Percentiles rank a stretch among this genome's conserved stretches.
Conservation (phyloP, 1,140 invertebrate genomes). For the Sinonovacula constricta region DNA sequence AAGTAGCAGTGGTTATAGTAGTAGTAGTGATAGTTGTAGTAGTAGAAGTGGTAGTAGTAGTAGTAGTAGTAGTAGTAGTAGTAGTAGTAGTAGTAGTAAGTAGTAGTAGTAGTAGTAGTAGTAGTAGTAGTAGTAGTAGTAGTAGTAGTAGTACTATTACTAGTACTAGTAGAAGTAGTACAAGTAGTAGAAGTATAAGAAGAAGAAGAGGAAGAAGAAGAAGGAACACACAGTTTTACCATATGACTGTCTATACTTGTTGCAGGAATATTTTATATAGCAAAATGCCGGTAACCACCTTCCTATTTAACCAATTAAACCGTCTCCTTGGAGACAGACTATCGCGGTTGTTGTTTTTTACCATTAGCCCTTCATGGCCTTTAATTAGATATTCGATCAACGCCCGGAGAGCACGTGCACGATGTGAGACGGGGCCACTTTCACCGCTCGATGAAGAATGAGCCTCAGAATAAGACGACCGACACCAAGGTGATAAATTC, state of each 20-base stretch:
- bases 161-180: neutral
- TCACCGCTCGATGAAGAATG: neutral
- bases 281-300: no score
- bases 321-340: no score
- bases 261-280: no score
- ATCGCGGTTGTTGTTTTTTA: no score
- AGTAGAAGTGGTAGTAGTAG: constrained; percentile 1
- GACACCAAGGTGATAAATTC: neutral
- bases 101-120: constrained; percentile 4
- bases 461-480: neutral
- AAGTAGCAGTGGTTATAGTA: no score
- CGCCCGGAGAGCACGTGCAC: neutral
- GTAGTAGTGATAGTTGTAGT: constrained; percentile 1
- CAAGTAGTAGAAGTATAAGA: neutral
- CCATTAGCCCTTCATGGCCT: neutral
- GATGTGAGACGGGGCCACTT: neutral
- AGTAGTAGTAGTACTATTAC: neutral
- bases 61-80: constrained; percentile 4
- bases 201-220: neutral
- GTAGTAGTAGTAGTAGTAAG: no score
- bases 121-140: constrained; percentile 4
- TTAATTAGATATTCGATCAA: neutral
- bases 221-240: no score
- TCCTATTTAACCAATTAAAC: no score
- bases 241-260: no score